These are phyloP conservation scores for Palythoa heliodiscus DNA, from an alignment of 92 coral and sea anemone species.

Conservation along the genomic window DNA sequence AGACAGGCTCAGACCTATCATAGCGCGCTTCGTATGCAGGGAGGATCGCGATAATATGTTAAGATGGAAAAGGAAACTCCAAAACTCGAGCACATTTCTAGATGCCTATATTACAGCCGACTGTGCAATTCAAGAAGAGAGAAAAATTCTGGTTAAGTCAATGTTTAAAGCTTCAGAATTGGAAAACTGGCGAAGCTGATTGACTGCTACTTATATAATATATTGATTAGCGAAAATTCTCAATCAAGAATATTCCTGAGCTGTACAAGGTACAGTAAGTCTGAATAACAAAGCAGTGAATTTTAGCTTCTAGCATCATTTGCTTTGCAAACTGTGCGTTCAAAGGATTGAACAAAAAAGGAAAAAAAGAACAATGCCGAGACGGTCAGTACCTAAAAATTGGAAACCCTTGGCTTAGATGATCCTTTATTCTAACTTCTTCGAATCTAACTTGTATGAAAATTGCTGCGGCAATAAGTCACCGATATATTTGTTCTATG, in stretches of 20 bases:
- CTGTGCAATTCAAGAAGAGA: constrained; percentile 25
- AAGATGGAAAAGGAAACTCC: background rate
- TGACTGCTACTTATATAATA: background rate
- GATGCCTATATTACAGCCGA: constrained; percentile 34
- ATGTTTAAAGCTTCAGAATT: background rate
- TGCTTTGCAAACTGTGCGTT: background rate
- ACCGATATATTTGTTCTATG: background rate
- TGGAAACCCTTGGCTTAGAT: background rate
- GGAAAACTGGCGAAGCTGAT: background rate
- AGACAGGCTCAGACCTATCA: background rate
- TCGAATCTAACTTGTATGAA: background rate
- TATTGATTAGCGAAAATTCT: background rate
- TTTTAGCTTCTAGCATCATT: background rate
- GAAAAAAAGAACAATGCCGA: background rate
- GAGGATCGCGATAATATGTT: background rate
- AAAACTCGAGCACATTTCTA: constrained; percentile 13
- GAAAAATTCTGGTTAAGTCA: constrained; percentile 5
- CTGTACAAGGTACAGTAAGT: background rate
- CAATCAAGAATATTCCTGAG: background rate
- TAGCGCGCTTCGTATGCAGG: constrained; percentile 31
- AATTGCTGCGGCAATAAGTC: background rate
- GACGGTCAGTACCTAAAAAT: background rate
- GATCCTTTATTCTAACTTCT: background rate
- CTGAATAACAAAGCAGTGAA: background rate
- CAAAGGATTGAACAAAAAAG: background rate